phyloP scores from a whole-genome alignment of 2,113 vertebrate genomes.

The Toxostoma redivivum region DNA sequence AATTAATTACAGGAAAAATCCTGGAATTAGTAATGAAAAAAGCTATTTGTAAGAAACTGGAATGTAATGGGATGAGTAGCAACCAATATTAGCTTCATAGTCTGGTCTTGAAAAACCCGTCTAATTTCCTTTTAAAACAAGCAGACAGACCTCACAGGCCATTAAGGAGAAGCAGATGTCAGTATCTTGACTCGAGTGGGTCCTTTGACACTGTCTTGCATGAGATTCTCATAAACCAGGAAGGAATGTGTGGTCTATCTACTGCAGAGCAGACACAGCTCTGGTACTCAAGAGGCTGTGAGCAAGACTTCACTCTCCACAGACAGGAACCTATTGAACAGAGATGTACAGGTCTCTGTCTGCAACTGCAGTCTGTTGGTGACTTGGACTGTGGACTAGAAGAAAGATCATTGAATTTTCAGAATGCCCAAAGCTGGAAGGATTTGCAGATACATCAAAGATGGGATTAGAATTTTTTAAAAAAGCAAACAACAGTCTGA shows the following conservation, averaged over 20 bases:
- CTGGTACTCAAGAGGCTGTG: not conserved
- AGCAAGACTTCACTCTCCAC: not conserved
- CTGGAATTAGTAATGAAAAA: slow-evolving; percentile 14
- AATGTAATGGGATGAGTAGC: slow-evolving; percentile 5
- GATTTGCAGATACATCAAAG: not conserved
- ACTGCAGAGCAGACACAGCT: not conserved
- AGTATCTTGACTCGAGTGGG: slow-evolving; percentile 1
- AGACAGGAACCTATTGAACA: not conserved
- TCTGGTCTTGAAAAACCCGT: slow-evolving; percentile 3
- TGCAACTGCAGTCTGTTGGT: not conserved
- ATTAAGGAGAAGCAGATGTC: slow-evolving; percentile 55
- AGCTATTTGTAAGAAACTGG: slow-evolving; percentile 2
- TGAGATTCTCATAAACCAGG: slow-evolving; percentile 20
- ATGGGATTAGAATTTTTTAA: not conserved
- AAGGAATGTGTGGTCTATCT: slow-evolving; percentile 36
- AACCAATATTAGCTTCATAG: slow-evolving; percentile 18
- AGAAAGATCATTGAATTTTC: not conserved
- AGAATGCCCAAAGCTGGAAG: not conserved
- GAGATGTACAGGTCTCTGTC: not conserved
- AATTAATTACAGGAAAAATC: slow-evolving; percentile 11
- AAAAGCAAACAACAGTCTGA: not conserved
- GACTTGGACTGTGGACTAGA: not conserved
- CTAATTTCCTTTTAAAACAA: slow-evolving; percentile 32
- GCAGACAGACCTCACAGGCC: slow-evolving; percentile 16
- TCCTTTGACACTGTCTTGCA: slow-evolving; percentile 9